Base-by-base conservation (phyloP, 1,140 invertebrate genomes). In the Phenacoccus solenopsis region DNA sequence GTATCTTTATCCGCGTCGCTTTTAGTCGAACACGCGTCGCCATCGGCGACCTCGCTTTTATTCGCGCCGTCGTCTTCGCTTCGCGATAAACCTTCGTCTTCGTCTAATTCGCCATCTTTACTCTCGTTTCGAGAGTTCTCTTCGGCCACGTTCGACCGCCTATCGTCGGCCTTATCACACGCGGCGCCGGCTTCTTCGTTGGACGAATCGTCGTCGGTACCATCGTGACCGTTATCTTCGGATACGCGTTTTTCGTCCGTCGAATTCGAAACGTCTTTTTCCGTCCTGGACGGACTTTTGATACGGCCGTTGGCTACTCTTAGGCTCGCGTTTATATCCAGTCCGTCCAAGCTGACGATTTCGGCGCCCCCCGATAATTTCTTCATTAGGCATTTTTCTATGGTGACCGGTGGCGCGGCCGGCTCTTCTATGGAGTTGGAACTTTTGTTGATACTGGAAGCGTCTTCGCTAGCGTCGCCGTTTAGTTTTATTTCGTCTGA, bases 61-160 rank as follows among this genome's bases (percentile, higher is more conserved):
- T 32, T 57, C 38, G 69, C 28, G 12, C 68, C 72, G 24, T 70
- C 68, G 10, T 1, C 28, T n/a, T 35, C n/a, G n/a, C 59, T 32
- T 61, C 35, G 4, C n/a, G n/a, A n/a, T n/a, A n/a, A n/a, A n/a
- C 68, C 67, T 35, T 68, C 69, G 57, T 70, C 70, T 16, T 70
- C 67, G 56, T 71, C 70, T 12, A 68, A 32, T 67, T 71, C 67
- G n/a, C 74, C 72, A 70, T 71, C 72, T 21, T 72, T 61, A 69
- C 69, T 59, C 69, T 32, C 13, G 13, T 32, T 32, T 32, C 30
- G 30, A 32, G 5, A 7, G 13, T 32, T 32, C 30, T 32, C 38
- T 49, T n/a, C 38, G 13, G 13, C 38, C 5, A n/a, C 38, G 5
- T 49, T 2, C 38, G 38, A 49, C 5, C 12, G 20, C 13, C 5